A percentile compares a stretch with the other conserved stretches of the same genome.
Conservation (phyloP, 2,797 vertebrate species). For the Sus cebifrons region DNA sequence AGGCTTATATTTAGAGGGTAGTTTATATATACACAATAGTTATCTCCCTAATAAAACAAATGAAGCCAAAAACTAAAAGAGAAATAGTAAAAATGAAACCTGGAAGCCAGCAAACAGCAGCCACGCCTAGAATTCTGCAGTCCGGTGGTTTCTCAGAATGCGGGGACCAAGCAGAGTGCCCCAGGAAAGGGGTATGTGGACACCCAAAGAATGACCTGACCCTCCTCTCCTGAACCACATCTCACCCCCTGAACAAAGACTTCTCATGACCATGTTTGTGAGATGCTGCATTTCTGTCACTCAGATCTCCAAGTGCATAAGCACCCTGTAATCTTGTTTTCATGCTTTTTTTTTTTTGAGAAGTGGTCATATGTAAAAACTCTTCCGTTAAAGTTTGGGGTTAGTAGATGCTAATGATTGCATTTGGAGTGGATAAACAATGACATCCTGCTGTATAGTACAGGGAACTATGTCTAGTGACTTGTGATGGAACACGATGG, state of each 20-base stretch:
- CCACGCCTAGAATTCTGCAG: not conserved
- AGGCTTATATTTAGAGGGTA: not conserved
- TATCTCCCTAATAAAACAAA: constrained; percentile 18
- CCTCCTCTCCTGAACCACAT: not conserved
- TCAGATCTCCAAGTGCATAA: not conserved
- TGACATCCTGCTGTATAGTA: no score
- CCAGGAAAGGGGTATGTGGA: not conserved
- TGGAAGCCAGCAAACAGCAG: not conserved
- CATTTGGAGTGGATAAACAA: no score
- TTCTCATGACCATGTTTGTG: not conserved
- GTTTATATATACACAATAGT: not conserved
- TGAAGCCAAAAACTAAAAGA: not conserved
- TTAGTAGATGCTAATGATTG: no score
- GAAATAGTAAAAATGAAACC: not conserved
- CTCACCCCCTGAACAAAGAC: not conserved
- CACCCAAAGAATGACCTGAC: not conserved
- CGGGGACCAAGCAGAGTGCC: not conserved
- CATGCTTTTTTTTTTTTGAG: not conserved
- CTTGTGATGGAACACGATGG: no score
- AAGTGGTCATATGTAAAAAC: not conserved
- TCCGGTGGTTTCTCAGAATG: not conserved
- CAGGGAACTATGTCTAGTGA: no score
- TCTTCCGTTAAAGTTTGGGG: not conserved
- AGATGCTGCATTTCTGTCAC: not conserved
- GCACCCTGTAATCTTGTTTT: not conserved